Base-by-base conservation (phyloP, 2,797 vertebrate species). In the Hypotaenidia okinawae region DNA sequence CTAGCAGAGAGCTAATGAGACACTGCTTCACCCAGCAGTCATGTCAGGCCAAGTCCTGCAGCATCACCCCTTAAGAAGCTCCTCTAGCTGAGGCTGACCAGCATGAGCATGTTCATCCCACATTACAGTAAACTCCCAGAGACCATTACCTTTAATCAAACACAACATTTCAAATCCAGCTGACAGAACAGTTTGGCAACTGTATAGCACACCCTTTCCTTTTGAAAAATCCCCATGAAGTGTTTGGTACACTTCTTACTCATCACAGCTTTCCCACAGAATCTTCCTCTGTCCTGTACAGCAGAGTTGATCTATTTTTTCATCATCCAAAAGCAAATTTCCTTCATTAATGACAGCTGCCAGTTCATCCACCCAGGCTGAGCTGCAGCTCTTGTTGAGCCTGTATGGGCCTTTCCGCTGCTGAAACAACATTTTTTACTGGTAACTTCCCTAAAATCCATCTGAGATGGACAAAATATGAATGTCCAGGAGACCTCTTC, bases 141-240 rank as follows among this genome's bases (percentile, higher is more conserved):
- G 78, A 32, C 49, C 84, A 90, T 82, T 87, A 54, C 58, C 76
- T 72, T 11, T 54, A 70, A 75, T 27, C 22, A 86, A 90, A 91
- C 5, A 37, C 45, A 55, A 1, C 41, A 79, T 55, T 93, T 83
- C 51, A 91, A 93, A 93, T 54, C 30, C 82, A 89, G 79, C 69
- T 90, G 76, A 69, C 91, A 88, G 92, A 95, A 86, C 49, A 77
- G 10, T 45, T 39, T 79, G 43, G 51, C 43, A 30, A 72, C 77
- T 2, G 3, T 37, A 63, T 6, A 89, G 59, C 55, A 88, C 87
- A 86, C 47, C 70, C 69, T 91, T 86, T 79, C 47, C 47, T 59
- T 94, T 86, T 91, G 79, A 91, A 94, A 81, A 91, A 49, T 59
- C 55, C 23, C n/a, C 43, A 82, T 33, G 81, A 84, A 93, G 32